These are phyloP conservation scores for Chloroceryle aenea DNA, from an alignment of 2,113 vertebrate species.

Conservation along the genomic window DNA sequence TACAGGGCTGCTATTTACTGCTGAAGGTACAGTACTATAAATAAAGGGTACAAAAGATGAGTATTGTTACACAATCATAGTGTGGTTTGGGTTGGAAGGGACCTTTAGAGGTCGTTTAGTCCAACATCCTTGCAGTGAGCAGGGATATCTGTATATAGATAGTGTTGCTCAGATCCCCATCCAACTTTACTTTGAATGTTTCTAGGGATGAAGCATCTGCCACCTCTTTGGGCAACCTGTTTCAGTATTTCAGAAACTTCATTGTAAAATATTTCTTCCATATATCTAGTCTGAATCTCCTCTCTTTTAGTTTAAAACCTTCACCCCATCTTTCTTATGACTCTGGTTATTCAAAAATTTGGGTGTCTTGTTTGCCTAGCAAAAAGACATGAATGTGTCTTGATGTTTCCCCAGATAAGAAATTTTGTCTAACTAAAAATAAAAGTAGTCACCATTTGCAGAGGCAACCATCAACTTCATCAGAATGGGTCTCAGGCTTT, in stretches of 20 bases:
- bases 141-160: no score
- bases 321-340: neutral
- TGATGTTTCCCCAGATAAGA: neutral
- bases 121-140: no score
- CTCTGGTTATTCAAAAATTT: neutral
- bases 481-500: neutral
- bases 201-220: no score
- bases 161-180: no score
- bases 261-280: no score
- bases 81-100: neutral
- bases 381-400: neutral
- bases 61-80: neutral
- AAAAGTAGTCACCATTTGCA: neutral
- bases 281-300: no score
- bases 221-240: no score
- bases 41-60: neutral
- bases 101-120: no score
- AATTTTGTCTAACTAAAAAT: neutral
- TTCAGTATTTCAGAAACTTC: no score
- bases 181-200: no score
- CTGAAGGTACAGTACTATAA: neutral
- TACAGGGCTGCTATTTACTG: neutral
- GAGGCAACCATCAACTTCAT: neutral
- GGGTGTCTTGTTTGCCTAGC: neutral
- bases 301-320: no score